phyloP scores from a whole-genome alignment of 2,797 vertebrate genomes.

The Eulemur rubriventer region DNA sequence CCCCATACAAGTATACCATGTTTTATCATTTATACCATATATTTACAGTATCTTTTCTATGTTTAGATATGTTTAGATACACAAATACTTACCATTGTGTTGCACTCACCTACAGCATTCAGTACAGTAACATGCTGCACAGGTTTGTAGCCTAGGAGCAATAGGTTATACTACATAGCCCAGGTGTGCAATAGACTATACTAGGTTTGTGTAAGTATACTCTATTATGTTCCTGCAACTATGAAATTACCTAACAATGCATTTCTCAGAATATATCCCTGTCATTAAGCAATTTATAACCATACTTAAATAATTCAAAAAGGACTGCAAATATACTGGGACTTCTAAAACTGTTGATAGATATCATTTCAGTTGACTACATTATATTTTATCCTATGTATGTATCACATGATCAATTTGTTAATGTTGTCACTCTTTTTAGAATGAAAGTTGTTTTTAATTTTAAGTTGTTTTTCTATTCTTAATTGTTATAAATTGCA shows the following conservation, averaged over 20 bases:
- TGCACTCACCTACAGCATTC: neutral
- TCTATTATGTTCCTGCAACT: neutral
- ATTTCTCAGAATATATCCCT: neutral
- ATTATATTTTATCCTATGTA: neutral
- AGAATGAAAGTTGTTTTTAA: neutral
- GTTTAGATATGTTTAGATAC: neutral
- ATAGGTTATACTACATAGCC: neutral
- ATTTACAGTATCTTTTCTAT: neutral
- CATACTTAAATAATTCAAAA: neutral
- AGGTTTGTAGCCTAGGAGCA: neutral
- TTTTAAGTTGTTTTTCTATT: slow-evolving; percentile 30
- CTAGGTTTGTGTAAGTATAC: neutral
- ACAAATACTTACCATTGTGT: neutral
- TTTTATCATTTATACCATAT: neutral
- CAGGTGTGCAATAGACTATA: neutral
- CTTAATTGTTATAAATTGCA: slow-evolving; percentile 5
- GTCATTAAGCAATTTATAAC: neutral
- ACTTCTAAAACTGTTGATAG: slow-evolving; percentile 41
- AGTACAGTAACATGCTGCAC: neutral
- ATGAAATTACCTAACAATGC: neutral
- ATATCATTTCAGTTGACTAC: slow-evolving; percentile 25
- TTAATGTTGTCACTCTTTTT: neutral
- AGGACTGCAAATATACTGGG: neutral
- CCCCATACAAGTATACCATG: neutral
- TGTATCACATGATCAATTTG: neutral